Evolutionary conservation across 2,113 vertebrate species (phyloP), one percentile per base, ranked within the genome.

Genomic region (Holacanthus passer): DNA sequence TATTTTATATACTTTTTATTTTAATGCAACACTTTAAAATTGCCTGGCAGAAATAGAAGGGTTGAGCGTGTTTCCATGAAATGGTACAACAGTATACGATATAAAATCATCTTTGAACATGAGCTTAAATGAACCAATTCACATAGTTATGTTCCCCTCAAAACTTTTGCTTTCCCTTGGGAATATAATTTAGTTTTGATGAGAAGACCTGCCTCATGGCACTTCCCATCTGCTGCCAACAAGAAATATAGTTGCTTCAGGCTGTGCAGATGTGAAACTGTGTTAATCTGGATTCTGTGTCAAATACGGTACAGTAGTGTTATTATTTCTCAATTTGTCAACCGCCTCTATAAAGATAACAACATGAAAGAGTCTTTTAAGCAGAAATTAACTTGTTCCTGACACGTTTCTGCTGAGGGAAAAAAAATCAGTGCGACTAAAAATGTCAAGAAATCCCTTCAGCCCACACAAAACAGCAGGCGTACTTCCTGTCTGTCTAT

Each of bases 401-500:
- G 50, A 47, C 39, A 55, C 17, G 5, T 77, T 56, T 52, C 14
- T 24, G 31, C 53, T 27, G 41, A 41, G 27, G 48, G 22, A 59
- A 52, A 47, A 67, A 59, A 47, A 52, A 71, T 32, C 35, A 31
- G 50, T 14, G 1, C 58, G 20, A 32, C 64, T 62, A 69, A 86
- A 90, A 82, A 86, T 73, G 63, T 86, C 79, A 79, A 81, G 81
- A 87, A 85, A 82, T 68, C 77, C 86, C 81, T 84, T 62, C 81
- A 81, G 59, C 77, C 77, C 70, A 66, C 79, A 80, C 67, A 76
- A 83, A 87, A 45, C 83, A 83, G 87, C 84, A 83, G 41, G 75
- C 74, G 68, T 48, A 87, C 84, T 92, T 92, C 86, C 79, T 91
- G 74, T 88, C 71, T 84, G 79, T 88, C 71, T 81, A 4, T 83